phyloP scores from a whole-genome alignment of 2,797 vertebrate genomes.

The Manis pentadactyla region DNA sequence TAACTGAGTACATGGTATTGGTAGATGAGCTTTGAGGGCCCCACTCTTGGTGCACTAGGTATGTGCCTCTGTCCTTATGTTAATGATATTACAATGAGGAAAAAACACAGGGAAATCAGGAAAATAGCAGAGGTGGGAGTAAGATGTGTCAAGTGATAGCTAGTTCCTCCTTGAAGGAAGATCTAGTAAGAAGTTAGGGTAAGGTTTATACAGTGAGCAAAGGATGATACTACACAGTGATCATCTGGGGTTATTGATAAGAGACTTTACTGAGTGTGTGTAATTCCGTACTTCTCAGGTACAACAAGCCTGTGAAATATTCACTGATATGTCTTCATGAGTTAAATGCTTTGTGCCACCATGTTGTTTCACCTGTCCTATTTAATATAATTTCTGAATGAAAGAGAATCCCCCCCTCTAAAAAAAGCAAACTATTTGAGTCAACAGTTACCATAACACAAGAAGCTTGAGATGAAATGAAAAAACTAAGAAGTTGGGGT shows the following conservation, averaged over 20 bases:
- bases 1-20: background rate
- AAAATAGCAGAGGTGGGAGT: background rate
- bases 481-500: background rate
- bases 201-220: background rate
- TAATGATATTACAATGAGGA: background rate
- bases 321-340: background rate
- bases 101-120: background rate
- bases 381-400: background rate
- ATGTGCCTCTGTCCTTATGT: background rate
- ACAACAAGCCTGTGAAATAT: background rate
- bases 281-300: background rate
- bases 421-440: background rate
- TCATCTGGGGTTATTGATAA: background rate
- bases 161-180: background rate
- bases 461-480: constrained; percentile 27
- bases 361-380: background rate
- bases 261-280: background rate
- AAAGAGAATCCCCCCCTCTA: background rate
- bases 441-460: background rate
- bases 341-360: background rate
- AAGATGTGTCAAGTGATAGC: background rate
- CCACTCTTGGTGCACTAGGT: background rate
- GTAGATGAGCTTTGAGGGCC: background rate
- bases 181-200: background rate
- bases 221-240: background rate